phyloP scores from a whole-genome alignment of 2,888 invertebrate species.

The Apoderus coryli region DNA sequence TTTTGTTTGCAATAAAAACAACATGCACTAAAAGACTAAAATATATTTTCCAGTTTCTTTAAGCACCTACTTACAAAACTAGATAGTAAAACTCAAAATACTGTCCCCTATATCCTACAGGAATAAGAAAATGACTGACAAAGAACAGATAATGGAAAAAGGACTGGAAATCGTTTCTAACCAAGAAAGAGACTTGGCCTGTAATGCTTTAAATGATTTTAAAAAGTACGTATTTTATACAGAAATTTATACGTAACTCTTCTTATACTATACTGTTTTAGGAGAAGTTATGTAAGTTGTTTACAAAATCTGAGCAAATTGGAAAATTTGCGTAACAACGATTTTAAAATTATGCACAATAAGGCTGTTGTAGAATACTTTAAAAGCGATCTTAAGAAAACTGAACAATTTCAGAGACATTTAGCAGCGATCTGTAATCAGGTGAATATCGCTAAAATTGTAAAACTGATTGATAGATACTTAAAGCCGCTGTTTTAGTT shows the following conservation, averaged over 20 bases:
- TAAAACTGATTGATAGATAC: too few relatives aligned
- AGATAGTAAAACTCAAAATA: too few relatives aligned
- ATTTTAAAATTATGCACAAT: conserved; percentile 68
- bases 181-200: conserved; percentile 29
- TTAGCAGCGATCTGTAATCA: conserved; percentile 46
- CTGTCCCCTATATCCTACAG: too few relatives aligned
- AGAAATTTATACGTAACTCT: conserved; percentile 1
- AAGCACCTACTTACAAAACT: too few relatives aligned
- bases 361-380: conserved; percentile 73
- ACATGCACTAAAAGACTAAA: too few relatives aligned
- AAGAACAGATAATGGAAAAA: conserved; percentile 25
- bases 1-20: too few relatives aligned
- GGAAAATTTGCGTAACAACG: conserved; percentile 42
- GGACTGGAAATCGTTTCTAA: conserved; percentile 27
- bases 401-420: conserved; percentile 54
- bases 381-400: conserved; percentile 54
- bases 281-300: conserved; percentile 45
- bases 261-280: conserved; percentile 18
- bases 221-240: conserved; percentile 24
- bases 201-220: conserved; percentile 29
- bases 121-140: conserved; percentile 19
- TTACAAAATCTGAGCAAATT: conserved; percentile 49
- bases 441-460: too few relatives aligned
- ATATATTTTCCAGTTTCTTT: too few relatives aligned
- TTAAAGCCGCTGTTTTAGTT: conserved; percentile 25